phyloP scores from a whole-genome alignment of 1,140 invertebrate genomes.

The Euura saliciscinereae region DNA sequence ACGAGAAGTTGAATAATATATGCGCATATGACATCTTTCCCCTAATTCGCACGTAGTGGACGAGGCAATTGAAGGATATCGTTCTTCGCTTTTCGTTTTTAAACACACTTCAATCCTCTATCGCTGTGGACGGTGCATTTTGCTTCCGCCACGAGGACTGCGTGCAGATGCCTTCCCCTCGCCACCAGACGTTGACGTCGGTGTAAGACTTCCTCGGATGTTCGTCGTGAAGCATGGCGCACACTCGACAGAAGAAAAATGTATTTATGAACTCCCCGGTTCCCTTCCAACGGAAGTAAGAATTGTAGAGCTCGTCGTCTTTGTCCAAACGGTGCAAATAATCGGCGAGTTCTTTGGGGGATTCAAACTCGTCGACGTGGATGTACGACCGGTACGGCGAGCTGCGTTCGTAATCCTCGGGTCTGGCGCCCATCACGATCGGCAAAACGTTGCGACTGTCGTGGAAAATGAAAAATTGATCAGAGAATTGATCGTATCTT shows the following conservation, averaged over 20 bases:
- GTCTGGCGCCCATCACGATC: slow-evolving; percentile 94
- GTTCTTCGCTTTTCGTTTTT: too few species aligned
- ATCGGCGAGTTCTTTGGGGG: slow-evolving; percentile 81
- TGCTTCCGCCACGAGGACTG: slow-evolving; percentile 70
- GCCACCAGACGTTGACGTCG: slow-evolving; percentile 88
- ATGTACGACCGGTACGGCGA: slow-evolving; percentile 90
- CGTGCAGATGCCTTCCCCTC: slow-evolving; percentile 75
- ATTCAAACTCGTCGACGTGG: slow-evolving; percentile 93
- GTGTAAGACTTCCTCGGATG: slow-evolving; percentile 72
- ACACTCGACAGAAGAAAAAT: slow-evolving; percentile 94
- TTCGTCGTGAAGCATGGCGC: slow-evolving; percentile 85
- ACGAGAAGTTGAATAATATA: too few species aligned
- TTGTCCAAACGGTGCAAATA: slow-evolving; percentile 85
- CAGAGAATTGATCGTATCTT: too few species aligned
- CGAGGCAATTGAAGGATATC: too few species aligned
- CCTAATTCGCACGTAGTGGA: too few species aligned
- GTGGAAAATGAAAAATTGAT: slow-evolving; percentile 25
- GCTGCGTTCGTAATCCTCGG: slow-evolving; percentile 84
- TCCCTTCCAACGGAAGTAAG: slow-evolving; percentile 90
- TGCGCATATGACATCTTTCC: too few species aligned
- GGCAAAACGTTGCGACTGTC: slow-evolving; percentile 87
- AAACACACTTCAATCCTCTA: not conserved
- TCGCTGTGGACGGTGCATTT: slow-evolving; percentile 35
- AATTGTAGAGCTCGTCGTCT: slow-evolving; percentile 89
- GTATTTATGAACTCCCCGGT: slow-evolving; percentile 95